Base-by-base conservation (phyloP, 2,113 vertebrate species). In the Vidua chalybeata region DNA sequence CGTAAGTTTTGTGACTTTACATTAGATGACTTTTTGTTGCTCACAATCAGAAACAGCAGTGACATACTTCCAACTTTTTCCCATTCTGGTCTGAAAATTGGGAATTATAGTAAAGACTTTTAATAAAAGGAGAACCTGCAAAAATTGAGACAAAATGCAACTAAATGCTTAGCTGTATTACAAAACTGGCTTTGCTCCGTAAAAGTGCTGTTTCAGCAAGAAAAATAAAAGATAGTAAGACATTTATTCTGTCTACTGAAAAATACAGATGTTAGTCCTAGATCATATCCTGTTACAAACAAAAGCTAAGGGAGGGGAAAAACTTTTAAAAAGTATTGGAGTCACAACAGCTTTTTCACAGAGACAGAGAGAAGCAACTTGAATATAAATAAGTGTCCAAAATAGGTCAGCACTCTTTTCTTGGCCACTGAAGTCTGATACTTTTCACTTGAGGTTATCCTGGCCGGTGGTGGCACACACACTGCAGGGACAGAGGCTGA, bases 321-420 rank as follows among this genome's bases (percentile, higher is more conserved):
- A 78, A 51, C 55, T 88, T 77, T 54, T 41, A 1, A 4, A 22
- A 88, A 95, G 76, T 58, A 63, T 5, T 94, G 41, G 75, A 96
- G 89, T 90, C 93, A 96, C 95, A 79, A 81, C 67, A 87, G 90
- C 84, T 95, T 95, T 90, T 93, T 96, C 85, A 96, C 77, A 93
- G 79, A 94, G 87, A 97, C 83, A 88, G 86, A 88, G 93, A 96
- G 96, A 96, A 97, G 95, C 87, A 97, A 97, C 97, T 81, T 97
- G 98, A 96, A 98, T 98, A 98, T 98, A 97, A 98, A 98, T 98
- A 97, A 98, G 97, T 88, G 89, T 97, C 96, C 97, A 97, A 98
- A 98, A 97, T 98, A 97, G 98, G 98, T 98, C 98, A 98, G 97
- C 95, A 33, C 89, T 97, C 93, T 96, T 91, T 96, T 91, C 92